phyloP scores from a whole-genome alignment of 2,888 invertebrate genomes.

The Microctonus brassicae region DNA sequence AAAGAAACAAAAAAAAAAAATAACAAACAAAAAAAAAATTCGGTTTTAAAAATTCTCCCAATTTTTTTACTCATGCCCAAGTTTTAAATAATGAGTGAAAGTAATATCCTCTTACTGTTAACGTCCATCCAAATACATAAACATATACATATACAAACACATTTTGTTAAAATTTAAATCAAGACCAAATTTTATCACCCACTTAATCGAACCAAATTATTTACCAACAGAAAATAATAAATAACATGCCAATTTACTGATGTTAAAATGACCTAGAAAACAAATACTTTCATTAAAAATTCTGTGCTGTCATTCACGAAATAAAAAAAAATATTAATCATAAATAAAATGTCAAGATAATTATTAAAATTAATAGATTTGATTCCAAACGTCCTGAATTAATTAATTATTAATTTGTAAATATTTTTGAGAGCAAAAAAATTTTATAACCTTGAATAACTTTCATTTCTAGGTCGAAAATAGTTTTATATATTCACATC shows the following conservation, averaged over 20 bases:
- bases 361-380: background rate
- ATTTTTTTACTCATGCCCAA: background rate
- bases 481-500: background rate
- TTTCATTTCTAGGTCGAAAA: constrained; percentile 5
- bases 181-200: background rate
- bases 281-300: no score
- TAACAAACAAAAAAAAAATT: no score
- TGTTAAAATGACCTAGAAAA: background rate
- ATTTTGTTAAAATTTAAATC: background rate
- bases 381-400: no score
- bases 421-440: no score
- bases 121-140: background rate
- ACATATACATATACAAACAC: background rate
- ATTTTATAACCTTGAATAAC: background rate
- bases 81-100: background rate
- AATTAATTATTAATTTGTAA: no score
- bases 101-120: background rate
- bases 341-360: background rate
- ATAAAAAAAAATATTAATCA: background rate
- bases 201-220: background rate
- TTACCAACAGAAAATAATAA: background rate
- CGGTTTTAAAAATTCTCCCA: no score
- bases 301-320: no score
- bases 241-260: background rate
- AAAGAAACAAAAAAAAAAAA: no score